Evolutionary conservation across 2,888 invertebrate genomes (phyloP), one percentile per base, ranked within the genome.

Genomic region (Leucoma salicis): DNA sequence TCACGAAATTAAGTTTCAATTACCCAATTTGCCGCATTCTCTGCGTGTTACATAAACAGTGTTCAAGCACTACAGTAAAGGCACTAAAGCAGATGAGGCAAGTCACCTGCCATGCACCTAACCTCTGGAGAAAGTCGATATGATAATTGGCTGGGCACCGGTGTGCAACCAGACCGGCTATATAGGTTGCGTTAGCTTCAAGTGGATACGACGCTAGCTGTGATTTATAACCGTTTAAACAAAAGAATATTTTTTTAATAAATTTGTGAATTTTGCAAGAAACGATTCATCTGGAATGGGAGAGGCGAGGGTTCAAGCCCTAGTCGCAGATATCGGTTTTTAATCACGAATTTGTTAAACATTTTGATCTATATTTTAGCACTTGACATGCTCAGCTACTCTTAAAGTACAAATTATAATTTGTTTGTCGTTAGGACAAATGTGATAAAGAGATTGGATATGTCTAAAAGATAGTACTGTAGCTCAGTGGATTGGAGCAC

Each of bases 101-200:
- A 61, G 63, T 59, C 57, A 63, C 60, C 57, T 57, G 63, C 60
- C 63, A 53, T 49, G 53, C 49, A 46, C 49, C 51, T 51, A 61
- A 59, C 65, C 49, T 49, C 51, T 44, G 71, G 88, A 81, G 88
- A 88, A 88, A 88, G 88, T 89, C 74, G 88, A 85, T 88, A 87
- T 88, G 88, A 79, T 88, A 87, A 89, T 87, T 86, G 86, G 80
- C 78, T 71, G 75, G 61, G 78, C 76, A 70, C 55, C 79, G 79
- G 78, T 77, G 82, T 81, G 79, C 79, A 80, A 81, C 85, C 72
- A 72, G 76, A 70, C 75, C 57, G 69, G 63, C 68, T 58, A 58
- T 61, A 63, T 63, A 10, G 27, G 27, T 27, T 27, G n/a, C 11
- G 11, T 27, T 27, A 2, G 27, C 12, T 13, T 29, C 2, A 4